Conservation (phyloP, 2,113 vertebrate genomes). For the Ancistrus triradiatus region DNA sequence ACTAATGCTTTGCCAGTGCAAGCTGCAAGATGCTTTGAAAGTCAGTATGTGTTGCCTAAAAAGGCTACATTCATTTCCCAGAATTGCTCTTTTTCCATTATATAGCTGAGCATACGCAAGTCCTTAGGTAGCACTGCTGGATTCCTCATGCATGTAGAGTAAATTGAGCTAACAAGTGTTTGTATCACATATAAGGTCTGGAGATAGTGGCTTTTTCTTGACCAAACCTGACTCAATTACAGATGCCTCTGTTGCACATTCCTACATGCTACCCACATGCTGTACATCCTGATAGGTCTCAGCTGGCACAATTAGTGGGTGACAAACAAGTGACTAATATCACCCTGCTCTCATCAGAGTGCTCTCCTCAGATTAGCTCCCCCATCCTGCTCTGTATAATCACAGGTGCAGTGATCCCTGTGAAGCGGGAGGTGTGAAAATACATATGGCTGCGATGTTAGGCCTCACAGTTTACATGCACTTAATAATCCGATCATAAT, state of each 20-base stretch:
- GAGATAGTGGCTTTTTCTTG: neutral
- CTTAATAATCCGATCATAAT: too few relatives aligned
- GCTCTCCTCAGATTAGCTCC: neutral
- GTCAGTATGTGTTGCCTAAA: too few relatives aligned
- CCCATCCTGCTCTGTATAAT: neutral
- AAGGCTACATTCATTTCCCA: too few relatives aligned
- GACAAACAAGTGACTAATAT: slow-evolving; percentile 38
- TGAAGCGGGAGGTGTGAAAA: neutral
- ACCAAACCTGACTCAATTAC: slow-evolving; percentile 4
- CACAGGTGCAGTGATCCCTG: slow-evolving; percentile 8
- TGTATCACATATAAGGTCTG: neutral
- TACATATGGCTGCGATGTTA: slow-evolving; percentile 7
- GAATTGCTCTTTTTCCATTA: too few relatives aligned
- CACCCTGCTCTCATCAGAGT: slow-evolving; percentile 8
- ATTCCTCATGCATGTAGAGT: too few relatives aligned
- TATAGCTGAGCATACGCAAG: too few relatives aligned
- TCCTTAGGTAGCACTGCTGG: too few relatives aligned
- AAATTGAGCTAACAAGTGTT: neutral
- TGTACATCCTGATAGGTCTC: slow-evolving; percentile 18
- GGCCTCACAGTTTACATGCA: too few relatives aligned
- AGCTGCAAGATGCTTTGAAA: too few relatives aligned
- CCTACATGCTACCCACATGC: slow-evolving; percentile 7
- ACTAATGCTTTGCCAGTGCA: too few relatives aligned
- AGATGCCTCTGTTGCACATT: slow-evolving; percentile 10
- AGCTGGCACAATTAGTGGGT: slow-evolving; percentile 27